Percentiles rank a stretch among this genome's conserved stretches.
Evolutionary conservation across 2,113 vertebrate species (phyloP).

Genomic region (Rhegmatorhina hoffmannsi): DNA sequence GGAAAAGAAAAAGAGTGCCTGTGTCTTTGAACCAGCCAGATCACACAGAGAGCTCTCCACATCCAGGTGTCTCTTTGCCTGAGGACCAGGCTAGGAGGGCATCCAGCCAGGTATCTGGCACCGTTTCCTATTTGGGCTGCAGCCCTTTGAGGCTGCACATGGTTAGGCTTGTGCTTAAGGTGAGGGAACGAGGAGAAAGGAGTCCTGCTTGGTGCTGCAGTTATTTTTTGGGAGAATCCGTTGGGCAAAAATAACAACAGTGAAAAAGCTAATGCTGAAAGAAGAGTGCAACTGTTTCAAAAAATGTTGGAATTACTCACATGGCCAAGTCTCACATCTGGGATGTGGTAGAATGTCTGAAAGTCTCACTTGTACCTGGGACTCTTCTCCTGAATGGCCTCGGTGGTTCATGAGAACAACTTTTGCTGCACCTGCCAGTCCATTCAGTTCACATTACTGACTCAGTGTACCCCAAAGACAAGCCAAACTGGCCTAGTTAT

Average conservation of each 20-base stretch:
- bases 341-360: neutral
- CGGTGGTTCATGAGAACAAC: neutral
- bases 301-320: neutral
- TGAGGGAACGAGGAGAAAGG: neutral
- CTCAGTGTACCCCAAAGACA: neutral
- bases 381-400: neutral
- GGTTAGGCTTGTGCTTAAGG: neutral
- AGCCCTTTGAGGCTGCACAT: neutral
- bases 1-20: neutral
- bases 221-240: neutral
- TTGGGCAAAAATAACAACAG: neutral
- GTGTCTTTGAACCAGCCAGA: neutral
- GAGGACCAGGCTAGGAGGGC: neutral
- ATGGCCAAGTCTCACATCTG: neutral
- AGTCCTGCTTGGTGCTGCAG: neutral
- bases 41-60: neutral
- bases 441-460: neutral
- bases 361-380: neutral
- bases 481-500: neutral
- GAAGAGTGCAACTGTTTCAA: neutral
- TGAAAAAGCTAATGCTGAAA: neutral
- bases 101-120: neutral
- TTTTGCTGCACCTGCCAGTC: neutral
- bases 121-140: neutral
- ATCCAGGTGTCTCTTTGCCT: neutral